Evolutionary conservation across 2,888 invertebrate species (phyloP), one percentile per base, ranked within the genome.

Genomic region (Dynastes maya): DNA sequence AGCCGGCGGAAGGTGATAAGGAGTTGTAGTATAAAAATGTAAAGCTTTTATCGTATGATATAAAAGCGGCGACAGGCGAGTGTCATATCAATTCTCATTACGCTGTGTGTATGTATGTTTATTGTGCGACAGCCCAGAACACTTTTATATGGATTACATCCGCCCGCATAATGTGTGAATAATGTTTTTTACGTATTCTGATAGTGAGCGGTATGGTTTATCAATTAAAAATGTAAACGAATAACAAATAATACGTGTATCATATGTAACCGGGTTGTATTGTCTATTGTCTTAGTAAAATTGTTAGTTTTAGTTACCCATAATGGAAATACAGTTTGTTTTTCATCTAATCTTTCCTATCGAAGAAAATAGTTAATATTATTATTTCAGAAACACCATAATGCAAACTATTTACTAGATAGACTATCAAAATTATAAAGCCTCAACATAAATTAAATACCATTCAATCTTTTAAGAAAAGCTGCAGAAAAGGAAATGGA

Each of bases 151-250:
- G 40, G 8, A 16, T 45, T 67, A 67, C 45, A 67, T 67, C 65
- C 65, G 65, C 65, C 65, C 65, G 65, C 65, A 67, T 67, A 58
- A 27, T 58, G 16, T 8, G 65, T 63, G 29, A 63, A 63, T 29
- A 63, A 63, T 32, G 13, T 29, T 63, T 63, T 22, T 32, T 32
- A 63, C 63, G 11, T 45, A 45, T 63, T 16, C 4, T 32, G 63
- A 63, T 63, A 63, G 27, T 29, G 11, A 29, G 27, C 29, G 63
- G 13, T 63, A 63, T 32, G 27, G 29, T 29, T 63, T 63, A 63
- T 63, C 63, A 63, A 63, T 29, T 63, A 63, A 29, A 63, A 11
- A 63, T 5, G 32, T 29, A 29, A 63, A 8, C 32, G 13, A 63
- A 29, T 29, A 29, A 29, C 32, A 63, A 45, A 45, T 45, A 45